Base-by-base conservation (phyloP, 1,140 invertebrate species). In the Danaus melanippus region DNA sequence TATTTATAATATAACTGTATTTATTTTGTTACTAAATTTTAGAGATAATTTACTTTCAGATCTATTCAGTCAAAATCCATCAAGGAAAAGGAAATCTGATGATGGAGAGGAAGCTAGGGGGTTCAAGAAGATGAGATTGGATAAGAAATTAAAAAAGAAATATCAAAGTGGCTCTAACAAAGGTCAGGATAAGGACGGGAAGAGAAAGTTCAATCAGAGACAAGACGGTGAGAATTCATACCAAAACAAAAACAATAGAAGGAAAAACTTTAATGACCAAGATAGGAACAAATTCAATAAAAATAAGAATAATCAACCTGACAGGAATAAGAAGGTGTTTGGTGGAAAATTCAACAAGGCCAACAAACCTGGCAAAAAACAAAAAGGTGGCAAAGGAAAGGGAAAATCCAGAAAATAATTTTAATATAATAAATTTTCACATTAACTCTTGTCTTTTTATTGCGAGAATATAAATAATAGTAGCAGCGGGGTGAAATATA, bases 71-170 rank as follows among this genome's bases (percentile, higher is more conserved):
- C 62, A 71, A 64, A 69, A 78, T 44, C 61, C 71, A 9, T 56
- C 68, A 11, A 76, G 75, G 39, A 87, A 86, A 60, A 59, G 85
- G 8, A 82, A 82, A 64, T 52, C 71, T 0, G 77, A 71, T 8
- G 78, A 79, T 32, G 75, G 74, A 41, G 71, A 79, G 40, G 60
- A 60, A 7, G 58, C 66, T 1, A 60, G 84, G 50, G 84, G 80
- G 7, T 84, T 85, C 55, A 87, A 87, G 55, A 85, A 84, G 58
- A 79, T 87, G 77, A 64, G 79, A 44, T 62, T 86, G 50, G 78
- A 86, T 50, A 86, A 84, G 46, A 86, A 83, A 60, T 50, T 78
- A 12, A 66, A 84, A 48, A 82, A 79, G 54, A 85, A 84, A 60
- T 83, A 67, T 42, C 71, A 83, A 12, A 76, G 64, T 49, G 71